Percentiles rank a stretch among this genome's conserved stretches.
phyloP scores from a whole-genome alignment of 2,797 vertebrate species.

The Coracias cyanogaster region DNA sequence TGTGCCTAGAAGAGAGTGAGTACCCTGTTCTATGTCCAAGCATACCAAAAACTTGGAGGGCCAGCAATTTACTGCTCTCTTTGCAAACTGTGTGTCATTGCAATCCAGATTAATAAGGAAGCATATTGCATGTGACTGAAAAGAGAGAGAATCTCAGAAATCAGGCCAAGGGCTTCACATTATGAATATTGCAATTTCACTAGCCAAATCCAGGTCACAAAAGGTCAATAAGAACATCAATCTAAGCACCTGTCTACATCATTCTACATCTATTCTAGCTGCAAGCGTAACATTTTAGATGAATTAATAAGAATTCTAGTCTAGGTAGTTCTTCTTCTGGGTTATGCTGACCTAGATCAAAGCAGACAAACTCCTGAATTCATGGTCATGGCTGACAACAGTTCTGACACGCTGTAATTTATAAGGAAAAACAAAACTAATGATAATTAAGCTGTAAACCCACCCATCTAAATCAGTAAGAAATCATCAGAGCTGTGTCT shows the following conservation, averaged over 20 bases:
- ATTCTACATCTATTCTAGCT: background rate
- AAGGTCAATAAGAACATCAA: slow-evolving; percentile 6
- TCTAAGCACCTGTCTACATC: background rate
- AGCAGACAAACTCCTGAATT: background rate
- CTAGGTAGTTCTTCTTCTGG: background rate
- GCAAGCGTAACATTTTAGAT: background rate
- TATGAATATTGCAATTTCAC: slow-evolving; percentile 26
- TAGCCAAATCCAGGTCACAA: slow-evolving; percentile 42
- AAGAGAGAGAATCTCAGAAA: background rate
- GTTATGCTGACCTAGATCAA: background rate
- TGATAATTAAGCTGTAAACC: background rate
- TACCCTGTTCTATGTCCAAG: background rate
- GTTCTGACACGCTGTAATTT: background rate
- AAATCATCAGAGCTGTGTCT: background rate
- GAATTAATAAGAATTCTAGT: background rate
- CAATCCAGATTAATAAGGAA: slow-evolving; percentile 25
- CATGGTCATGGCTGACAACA: background rate
- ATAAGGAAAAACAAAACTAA: background rate
- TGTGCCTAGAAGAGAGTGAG: background rate
- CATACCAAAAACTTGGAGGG: background rate
- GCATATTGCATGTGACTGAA: background rate
- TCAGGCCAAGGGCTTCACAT: background rate
- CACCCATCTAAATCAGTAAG: background rate
- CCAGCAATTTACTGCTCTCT: background rate
- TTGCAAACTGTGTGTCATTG: background rate